Conservation (phyloP, 1,140 invertebrate species). For the Hyles euphorbiae region DNA sequence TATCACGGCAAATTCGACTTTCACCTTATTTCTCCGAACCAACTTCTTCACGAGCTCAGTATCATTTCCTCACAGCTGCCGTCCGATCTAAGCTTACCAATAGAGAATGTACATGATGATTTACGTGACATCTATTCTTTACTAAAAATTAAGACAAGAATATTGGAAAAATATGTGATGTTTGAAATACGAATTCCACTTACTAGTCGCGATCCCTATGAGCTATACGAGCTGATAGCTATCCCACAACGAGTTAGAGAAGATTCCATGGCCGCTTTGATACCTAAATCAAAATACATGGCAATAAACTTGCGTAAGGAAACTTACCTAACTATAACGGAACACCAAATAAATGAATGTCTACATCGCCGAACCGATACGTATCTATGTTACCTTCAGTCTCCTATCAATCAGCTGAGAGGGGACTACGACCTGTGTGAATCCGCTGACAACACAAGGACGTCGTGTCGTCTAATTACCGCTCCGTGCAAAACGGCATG, state of each 20-base stretch:
- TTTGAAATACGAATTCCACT: slow-evolving; percentile 24
- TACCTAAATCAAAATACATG: too few relatives aligned
- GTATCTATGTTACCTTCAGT: slow-evolving; percentile 8
- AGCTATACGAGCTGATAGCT: slow-evolving; percentile 17
- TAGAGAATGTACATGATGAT: slow-evolving; percentile 15
- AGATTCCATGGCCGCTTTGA: too few relatives aligned
- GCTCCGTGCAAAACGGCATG: slow-evolving; percentile 10
- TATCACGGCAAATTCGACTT: slow-evolving; percentile 7
- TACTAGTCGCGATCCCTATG: slow-evolving; percentile 15
- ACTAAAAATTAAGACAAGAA: slow-evolving; percentile 15
- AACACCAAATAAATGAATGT: slow-evolving; percentile 7
- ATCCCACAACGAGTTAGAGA: background rate
- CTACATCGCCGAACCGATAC: background rate
- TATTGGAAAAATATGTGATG: slow-evolving; percentile 16
- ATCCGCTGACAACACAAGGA: slow-evolving; percentile 1
- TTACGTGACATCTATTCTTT: slow-evolving; percentile 17
- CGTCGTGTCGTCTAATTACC: slow-evolving; percentile 5
- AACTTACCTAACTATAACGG: too few relatives aligned
- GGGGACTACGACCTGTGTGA: slow-evolving; percentile 14
- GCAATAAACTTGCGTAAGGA: too few relatives aligned
- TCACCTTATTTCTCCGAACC: slow-evolving; percentile 11
- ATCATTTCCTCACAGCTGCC: slow-evolving; percentile 17
- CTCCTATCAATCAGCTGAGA: slow-evolving; percentile 17
- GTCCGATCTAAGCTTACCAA: slow-evolving; percentile 12
- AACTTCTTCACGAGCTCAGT: slow-evolving; percentile 14